Base-by-base conservation (phyloP, 1,140 invertebrate genomes). In the Hypsibius dujardini region DNA sequence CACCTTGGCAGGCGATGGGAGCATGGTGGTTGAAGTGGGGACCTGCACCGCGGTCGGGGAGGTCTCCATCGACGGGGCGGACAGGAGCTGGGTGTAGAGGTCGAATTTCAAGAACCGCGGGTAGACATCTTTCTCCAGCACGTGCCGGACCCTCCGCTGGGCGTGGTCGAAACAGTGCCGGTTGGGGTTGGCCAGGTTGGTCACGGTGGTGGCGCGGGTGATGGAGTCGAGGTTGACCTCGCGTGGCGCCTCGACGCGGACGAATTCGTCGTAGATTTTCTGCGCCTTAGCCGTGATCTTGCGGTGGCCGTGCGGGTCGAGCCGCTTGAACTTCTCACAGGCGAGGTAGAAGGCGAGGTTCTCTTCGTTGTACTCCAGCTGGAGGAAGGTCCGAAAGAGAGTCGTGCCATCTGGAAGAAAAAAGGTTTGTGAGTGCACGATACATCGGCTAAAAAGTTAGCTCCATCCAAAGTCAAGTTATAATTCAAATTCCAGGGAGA, bases 281-380 rank as follows among this genome's bases (percentile, higher is more conserved):
- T 80, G 78, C 2, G 84, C 83, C 74, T 81, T 80, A 0, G 78
- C 73, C 2, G 75, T 71, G 71, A 83, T 74, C 75, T 85, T 84
- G 71, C 59, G 2, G 40, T 73, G 62, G 56, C 72, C 70, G 74
- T 79, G 74, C 47, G 75, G 73, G 72, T 78, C 77, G 72, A 73
- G 70, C 73, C 80, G 81, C 76, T 82, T 80, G 77, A 81, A 85
- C 50, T 85, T 82, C 76, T 85, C 84, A 76, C 84, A 83, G 1
- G 83, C 84, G 2, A 84, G 75, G 84, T 84, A 85, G 74, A 85
- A 85, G 73, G 85, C 84, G 42, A 86, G 79, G 75, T 85, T 85
- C 75, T 85, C 84, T 72, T 85, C 84, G 76, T 83, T 84, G 74
- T 83, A 84, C 75, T 86, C 84, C 0, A 83, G 80, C 72, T 81